Evolutionary conservation across 2,888 invertebrate genomes (phyloP).

Genomic region (Aleiodes alternator): DNA sequence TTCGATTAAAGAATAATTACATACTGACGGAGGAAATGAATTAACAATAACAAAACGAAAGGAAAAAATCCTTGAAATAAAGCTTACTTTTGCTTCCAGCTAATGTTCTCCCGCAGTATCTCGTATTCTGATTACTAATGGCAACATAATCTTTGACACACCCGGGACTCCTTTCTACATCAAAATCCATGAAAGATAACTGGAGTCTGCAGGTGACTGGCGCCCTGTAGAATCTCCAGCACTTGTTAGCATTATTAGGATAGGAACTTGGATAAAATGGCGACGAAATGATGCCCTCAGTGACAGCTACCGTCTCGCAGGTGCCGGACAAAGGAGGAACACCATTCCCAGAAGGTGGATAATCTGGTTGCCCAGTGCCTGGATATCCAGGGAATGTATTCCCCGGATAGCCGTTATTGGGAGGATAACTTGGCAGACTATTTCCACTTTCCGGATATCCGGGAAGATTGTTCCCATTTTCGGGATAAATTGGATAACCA

Average conservation of each 20-base stretch:
- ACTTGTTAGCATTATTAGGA: slow-evolving; percentile 72
- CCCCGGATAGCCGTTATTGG: neutral
- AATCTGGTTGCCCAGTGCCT: slow-evolving; percentile 27
- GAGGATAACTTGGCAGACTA: neutral
- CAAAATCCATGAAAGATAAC: slow-evolving; percentile 74
- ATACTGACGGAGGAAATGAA: neutral
- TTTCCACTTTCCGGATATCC: slow-evolving; percentile 33
- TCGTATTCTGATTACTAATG: slow-evolving; percentile 66
- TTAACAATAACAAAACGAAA: neutral
- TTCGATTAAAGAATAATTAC: neutral
- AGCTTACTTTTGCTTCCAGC: slow-evolving; percentile 70
- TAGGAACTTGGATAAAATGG: slow-evolving; percentile 76
- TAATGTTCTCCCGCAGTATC: slow-evolving; percentile 74
- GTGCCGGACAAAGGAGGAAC: slow-evolving; percentile 23
- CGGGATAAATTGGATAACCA: slow-evolving; percentile 37
- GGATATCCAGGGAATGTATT: slow-evolving; percentile 41
- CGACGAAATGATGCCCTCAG: slow-evolving; percentile 74
- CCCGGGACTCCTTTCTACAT: slow-evolving; percentile 72
- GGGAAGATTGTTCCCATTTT: slow-evolving; percentile 6
- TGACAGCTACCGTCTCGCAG: slow-evolving; percentile 68
- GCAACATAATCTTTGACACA: slow-evolving; percentile 75
- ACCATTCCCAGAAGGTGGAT: slow-evolving; percentile 19
- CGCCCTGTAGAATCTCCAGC: slow-evolving; percentile 75
- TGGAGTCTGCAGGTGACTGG: slow-evolving; percentile 74
- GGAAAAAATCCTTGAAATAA: neutral